A percentile compares a stretch with the other conserved stretches of the same genome.
Evolutionary conservation across 2,113 vertebrate species (phyloP).

Genomic region (Grallaria varia): DNA sequence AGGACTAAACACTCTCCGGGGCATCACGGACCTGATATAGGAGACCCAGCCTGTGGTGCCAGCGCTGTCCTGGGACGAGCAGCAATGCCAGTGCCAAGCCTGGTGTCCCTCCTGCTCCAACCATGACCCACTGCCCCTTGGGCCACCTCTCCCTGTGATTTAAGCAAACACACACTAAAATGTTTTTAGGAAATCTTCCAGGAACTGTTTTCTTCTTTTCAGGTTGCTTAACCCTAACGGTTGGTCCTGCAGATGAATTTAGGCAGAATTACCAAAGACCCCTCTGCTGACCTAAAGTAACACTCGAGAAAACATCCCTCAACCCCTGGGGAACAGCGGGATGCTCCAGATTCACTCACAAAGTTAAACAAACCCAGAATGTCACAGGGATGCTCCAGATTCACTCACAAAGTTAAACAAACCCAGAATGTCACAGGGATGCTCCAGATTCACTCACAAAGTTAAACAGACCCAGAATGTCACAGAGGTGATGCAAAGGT

Average conservation of each 20-base stretch:
- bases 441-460: background rate
- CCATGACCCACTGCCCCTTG: rapidly evolving
- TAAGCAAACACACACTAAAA: background rate
- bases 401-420: background rate
- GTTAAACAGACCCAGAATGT: background rate
- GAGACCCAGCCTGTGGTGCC: background rate
- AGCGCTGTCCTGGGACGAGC: background rate
- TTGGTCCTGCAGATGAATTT: slow-evolving; percentile 30
- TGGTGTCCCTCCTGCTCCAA: background rate
- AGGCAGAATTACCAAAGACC: slow-evolving; percentile 81
- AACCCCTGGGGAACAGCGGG: rapidly evolving
- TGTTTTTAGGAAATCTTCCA: background rate
- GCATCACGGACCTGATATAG: background rate
- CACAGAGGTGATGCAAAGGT: background rate
- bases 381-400: rapidly evolving
- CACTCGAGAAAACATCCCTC: rapidly evolving
- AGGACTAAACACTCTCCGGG: background rate
- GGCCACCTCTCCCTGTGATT: background rate
- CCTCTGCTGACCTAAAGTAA: slow-evolving; percentile 32
- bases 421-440: too few species aligned
- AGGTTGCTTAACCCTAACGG: background rate
- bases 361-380: background rate
- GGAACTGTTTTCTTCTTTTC: background rate
- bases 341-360: background rate
- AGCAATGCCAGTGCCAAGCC: background rate